These are phyloP conservation scores for Ophonus ardosiacus DNA, from an alignment of 2,888 invertebrate genomes.

Conservation along the genomic window DNA sequence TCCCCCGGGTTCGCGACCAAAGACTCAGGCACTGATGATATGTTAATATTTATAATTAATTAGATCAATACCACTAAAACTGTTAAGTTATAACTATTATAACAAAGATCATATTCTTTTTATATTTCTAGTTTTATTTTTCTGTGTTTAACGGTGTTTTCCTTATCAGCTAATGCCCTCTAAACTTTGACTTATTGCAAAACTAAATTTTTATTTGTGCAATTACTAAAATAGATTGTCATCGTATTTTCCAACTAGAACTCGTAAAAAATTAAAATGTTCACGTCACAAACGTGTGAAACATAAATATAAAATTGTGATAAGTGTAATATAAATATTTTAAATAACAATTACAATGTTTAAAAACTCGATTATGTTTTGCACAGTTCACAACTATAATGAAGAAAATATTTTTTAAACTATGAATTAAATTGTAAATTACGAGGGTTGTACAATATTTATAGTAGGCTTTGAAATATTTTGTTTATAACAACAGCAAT, in stretches of 20 bases:
- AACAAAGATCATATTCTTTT: neutral
- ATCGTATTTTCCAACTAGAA: conserved; percentile 4
- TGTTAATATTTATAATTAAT: no score
- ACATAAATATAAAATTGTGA: conserved; percentile 25
- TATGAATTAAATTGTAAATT: neutral
- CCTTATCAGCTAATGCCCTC: conserved; percentile 4
- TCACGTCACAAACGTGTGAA: neutral
- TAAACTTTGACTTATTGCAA: conserved; percentile 8
- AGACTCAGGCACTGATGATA: no score
- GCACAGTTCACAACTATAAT: neutral
- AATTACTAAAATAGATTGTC: conserved; percentile 27
- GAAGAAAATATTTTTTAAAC: neutral
- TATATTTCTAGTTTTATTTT: neutral
- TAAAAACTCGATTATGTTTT: conserved; percentile 3
- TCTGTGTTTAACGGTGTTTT: conserved; percentile 21
- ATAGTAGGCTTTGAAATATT: no score
- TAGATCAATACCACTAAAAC: no score
- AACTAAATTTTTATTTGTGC: conserved; percentile 22
- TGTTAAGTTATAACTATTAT: no score
- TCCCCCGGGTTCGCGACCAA: no score
- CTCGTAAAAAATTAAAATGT: neutral
- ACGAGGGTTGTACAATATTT: no score
- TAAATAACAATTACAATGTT: conserved; percentile 28
- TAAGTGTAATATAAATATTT: conserved; percentile 37
- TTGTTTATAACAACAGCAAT: no score